Evolutionary conservation across 2,888 invertebrate genomes (phyloP).

Genomic region (Sceliomorpha sp.): DNA sequence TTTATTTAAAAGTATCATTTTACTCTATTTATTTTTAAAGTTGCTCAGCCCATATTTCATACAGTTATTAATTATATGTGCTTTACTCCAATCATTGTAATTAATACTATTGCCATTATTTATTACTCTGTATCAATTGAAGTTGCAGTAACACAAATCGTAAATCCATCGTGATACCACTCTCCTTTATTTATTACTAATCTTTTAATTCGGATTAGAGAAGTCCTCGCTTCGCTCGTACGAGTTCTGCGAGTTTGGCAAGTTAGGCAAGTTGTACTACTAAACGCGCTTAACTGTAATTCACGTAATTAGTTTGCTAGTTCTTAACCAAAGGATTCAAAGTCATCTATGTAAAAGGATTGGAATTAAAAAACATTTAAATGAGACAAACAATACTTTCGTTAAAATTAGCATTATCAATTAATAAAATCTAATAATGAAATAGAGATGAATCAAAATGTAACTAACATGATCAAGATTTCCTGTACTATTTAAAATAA

Average conservation of each 20-base stretch:
- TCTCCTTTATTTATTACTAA: constrained; percentile 43
- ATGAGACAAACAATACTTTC: too few relatives aligned
- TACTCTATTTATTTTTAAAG: too few relatives aligned
- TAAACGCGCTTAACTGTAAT: constrained; percentile 49
- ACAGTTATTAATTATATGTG: too few relatives aligned
- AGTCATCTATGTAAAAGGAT: constrained; percentile 22
- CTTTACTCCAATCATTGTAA: neutral
- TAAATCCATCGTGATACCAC: constrained; percentile 22
- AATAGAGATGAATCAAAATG: too few relatives aligned
- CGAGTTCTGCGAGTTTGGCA: constrained; percentile 73
- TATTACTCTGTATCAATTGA: constrained; percentile 17
- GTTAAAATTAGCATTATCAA: too few relatives aligned
- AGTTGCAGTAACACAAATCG: constrained; percentile 35
- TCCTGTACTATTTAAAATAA: too few relatives aligned
- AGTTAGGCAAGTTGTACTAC: constrained; percentile 78
- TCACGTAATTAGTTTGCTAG: constrained; percentile 32
- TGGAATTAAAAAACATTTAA: neutral
- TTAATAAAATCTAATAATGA: too few relatives aligned
- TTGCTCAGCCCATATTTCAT: too few relatives aligned
- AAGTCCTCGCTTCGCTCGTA: constrained; percentile 68
- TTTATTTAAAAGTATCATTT: too few relatives aligned
- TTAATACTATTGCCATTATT: constrained; percentile 13
- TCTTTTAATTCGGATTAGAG: constrained; percentile 78
- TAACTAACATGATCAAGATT: too few relatives aligned
- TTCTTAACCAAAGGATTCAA: constrained; percentile 18